Evolutionary conservation across 2,113 vertebrate genomes (phyloP), one percentile per base, ranked within the genome.

Genomic region (Mirounga angustirostris): DNA sequence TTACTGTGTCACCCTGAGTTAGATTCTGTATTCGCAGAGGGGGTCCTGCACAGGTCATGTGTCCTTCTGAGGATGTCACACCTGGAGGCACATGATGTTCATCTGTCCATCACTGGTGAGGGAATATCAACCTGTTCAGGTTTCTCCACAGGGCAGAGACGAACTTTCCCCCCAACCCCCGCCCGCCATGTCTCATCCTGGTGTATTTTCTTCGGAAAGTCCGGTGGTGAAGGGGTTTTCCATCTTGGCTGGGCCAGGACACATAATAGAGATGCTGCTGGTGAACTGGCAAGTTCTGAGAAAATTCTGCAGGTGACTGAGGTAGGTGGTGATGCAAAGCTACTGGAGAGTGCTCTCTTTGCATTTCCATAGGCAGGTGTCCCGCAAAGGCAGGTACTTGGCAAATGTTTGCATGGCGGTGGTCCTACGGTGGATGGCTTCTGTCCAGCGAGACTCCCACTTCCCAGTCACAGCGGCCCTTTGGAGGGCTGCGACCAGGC

Each of bases 181-280:
- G 2, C 9, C 36, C 5, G 40, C 22, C 71, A 0, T 43, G 19
- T 78, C 52, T 50, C 63, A 71, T 89, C 58, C 16, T 4, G 7
- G n/a, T 21, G n/a, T 28, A 7, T 61, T 86, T 79, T 76, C 59
- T 56, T 73, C 5, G 36, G 56, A 83, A 56, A 71, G 56, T 46
- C 93, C 33, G 1, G 19, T 26, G 80, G 30, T 30, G 18, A 50
- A 54, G 93, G 94, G 79, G 24, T 33, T 97, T 97, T 97, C 86
- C 67, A 7, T 56, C 46, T 30, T n/a, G 7, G 26, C 59, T 1
- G 14, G 65, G 33, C 50, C 65, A 24, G 63, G 76, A 24, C 87
- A 5, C 21, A 0, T 2, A 21, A 24, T 2, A 33, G 82, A 86
- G 80, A n/a, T 61, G 93, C 87, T 89, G 56, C 5, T 5, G 8